Evolutionary conservation across 2,888 invertebrate genomes (phyloP).

Genomic region (Phania funesta): DNA sequence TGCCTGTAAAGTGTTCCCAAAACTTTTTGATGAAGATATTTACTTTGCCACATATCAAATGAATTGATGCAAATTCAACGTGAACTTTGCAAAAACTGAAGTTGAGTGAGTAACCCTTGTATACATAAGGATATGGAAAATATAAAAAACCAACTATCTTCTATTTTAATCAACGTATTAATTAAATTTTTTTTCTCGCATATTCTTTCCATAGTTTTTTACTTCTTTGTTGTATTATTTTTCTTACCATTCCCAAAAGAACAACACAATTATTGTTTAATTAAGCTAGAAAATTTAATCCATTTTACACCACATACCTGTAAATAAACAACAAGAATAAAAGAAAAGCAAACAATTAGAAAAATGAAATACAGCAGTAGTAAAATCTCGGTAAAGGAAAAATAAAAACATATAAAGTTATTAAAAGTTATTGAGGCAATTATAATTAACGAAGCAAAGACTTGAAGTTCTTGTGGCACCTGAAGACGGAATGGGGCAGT

Average conservation of each 20-base stretch:
- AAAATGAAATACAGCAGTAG: neutral
- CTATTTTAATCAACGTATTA: no score
- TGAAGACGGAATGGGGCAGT: neutral
- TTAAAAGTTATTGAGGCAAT: constrained; percentile 55
- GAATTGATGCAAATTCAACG: no score
- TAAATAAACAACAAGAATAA: constrained; percentile 49
- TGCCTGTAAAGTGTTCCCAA: no score
- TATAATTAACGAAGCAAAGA: constrained; percentile 41
- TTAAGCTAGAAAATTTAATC: constrained; percentile 21
- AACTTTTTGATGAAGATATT: no score
- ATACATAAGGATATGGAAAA: no score
- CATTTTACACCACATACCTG: constrained; percentile 62
- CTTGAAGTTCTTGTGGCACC: neutral
- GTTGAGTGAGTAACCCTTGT: no score
- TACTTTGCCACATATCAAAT: no score
- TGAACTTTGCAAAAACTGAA: no score
- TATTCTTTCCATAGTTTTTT: neutral
- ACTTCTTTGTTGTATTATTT: neutral
- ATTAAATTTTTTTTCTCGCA: no score
- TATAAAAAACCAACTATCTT: no score
- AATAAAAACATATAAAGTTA: constrained; percentile 32
- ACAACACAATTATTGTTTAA: constrained; percentile 27
- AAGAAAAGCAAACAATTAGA: constrained; percentile 52
- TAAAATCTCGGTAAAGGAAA: neutral
- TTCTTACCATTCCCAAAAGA: constrained; percentile 20